Evolutionary conservation across 1,140 invertebrate species (phyloP), one percentile per base, ranked within the genome.

Genomic region (Mesaphorura yosii): DNA sequence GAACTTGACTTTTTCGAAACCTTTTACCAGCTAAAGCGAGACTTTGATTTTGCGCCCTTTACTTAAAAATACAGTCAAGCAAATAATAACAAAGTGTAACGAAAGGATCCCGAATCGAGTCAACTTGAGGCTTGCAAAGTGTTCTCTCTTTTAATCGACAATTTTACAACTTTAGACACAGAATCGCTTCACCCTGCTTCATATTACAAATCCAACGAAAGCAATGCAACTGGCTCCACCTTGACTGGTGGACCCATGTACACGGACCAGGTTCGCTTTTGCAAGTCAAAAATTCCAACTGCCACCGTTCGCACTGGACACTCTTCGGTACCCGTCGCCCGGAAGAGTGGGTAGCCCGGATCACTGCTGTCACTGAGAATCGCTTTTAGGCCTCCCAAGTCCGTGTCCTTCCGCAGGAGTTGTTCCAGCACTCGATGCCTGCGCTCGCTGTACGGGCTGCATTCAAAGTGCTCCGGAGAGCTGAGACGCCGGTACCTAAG

Each of bases 351-450:
- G 60, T 75, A 81, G 3, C 76, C 69, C 0, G 73, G 66, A 34
- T 77, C 78, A 1, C 73, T 76, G 40, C 76, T 75, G 67, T 88
- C 84, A 2, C 84, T 83, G 1, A 89, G 67, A 66, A 88, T 81
- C n/a, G 37, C 17, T 34, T 41, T 48, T 10, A 57, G 27, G 12
- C 22, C 5, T 27, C 10, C 26, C 31, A 2, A n/a, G 20, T 5
- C 19, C 10, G 6, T 46, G 4, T 7, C 3, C 28, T 42, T 15
- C 19, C 47, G 20, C 44, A 41, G 22, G 39, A 19, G 2, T 29
- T 46, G 25, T 56, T 31, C 15, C 45, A 27, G 15, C 26, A n/a
- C 20, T 23, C 22, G 25, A 22, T 48, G 76, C 67, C 3, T 77
- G 70, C 0, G 86, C 72, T 7, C 67, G 66, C 27, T 70, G 69